Evolutionary conservation across 1,140 invertebrate species (phyloP).

Genomic region (Procambarus clarkii): DNA sequence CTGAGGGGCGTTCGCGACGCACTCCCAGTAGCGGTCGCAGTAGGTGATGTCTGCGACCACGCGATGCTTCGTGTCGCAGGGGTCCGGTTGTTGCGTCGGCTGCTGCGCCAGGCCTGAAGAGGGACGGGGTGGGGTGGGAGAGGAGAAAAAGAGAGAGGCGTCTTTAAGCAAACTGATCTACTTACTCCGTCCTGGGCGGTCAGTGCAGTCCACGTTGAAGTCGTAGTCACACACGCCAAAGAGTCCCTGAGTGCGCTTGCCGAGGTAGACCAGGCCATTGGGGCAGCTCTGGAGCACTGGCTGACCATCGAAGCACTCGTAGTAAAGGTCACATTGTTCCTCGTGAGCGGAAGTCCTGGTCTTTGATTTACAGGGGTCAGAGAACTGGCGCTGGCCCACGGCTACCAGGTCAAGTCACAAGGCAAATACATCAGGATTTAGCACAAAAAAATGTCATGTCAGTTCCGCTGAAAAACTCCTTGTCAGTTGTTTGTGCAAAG

Average conservation of each 20-base stretch:
- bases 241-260: constrained; percentile 74
- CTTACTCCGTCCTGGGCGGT: constrained; percentile 75
- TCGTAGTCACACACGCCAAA: constrained; percentile 76
- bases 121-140: background rate
- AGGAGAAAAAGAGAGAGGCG: no score
- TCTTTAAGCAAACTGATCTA: constrained; percentile 59
- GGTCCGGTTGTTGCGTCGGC: constrained; percentile 81
- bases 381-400: constrained; percentile 30
- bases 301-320: constrained; percentile 75
- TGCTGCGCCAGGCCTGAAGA: constrained; percentile 63
- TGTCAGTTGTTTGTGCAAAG: background rate
- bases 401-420: constrained; percentile 42
- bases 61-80: constrained; percentile 85
- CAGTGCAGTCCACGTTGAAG: constrained; percentile 76
- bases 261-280: constrained; percentile 76
- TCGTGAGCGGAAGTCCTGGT: constrained; percentile 74
- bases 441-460: background rate
- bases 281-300: constrained; percentile 75
- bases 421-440: no score
- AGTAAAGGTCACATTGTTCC: constrained; percentile 77
- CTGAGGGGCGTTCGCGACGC: constrained; percentile 85
- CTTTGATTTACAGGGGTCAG: constrained; percentile 73
- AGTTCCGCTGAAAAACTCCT: no score
- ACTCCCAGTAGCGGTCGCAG: constrained; percentile 93
- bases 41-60: constrained; percentile 86